Percentiles rank a stretch among this genome's conserved stretches.
phyloP scores from a whole-genome alignment of 2,113 vertebrate species.

The Lasiurus borealis region DNA sequence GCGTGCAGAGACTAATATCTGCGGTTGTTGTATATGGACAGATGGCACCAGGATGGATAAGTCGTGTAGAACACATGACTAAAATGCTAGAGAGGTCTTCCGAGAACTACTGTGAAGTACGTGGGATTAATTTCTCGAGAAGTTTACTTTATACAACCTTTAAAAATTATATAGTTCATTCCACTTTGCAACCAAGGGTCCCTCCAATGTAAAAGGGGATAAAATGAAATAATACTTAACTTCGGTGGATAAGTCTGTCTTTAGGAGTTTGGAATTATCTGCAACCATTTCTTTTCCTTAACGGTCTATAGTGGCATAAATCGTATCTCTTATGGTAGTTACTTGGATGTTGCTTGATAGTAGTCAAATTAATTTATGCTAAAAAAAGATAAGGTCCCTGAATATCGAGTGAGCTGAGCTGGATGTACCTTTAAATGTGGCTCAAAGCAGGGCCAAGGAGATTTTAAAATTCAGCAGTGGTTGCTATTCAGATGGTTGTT shows the following conservation, averaged over 20 bases:
- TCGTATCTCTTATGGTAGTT: not conserved
- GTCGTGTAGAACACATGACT: not conserved
- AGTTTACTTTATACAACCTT: not conserved
- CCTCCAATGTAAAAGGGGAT: not conserved
- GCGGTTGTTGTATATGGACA: not conserved
- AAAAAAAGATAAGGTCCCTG: conserved; percentile 78
- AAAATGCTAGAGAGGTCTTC: not conserved
- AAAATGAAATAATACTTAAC: not conserved
- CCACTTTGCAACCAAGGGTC: not conserved
- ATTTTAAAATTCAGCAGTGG: conserved; percentile 89
- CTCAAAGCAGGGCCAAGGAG: conserved; percentile 80
- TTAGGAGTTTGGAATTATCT: not conserved
- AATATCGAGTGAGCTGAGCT: conserved; percentile 72
- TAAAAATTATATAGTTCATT: not conserved
- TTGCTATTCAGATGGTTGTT: conserved; percentile 85
- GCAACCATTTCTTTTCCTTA: not conserved
- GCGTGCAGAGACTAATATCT: not conserved
- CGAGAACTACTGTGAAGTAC: not conserved
- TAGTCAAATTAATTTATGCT: conserved; percentile 80
- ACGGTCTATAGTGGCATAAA: not conserved
- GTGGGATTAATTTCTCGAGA: not conserved
- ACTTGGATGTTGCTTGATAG: conserved; percentile 40
- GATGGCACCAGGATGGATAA: not conserved
- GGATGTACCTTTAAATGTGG: conserved; percentile 82
- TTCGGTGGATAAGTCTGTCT: not conserved